A percentile compares a stretch with the other conserved stretches of the same genome.
These are phyloP conservation scores for Xiphophorus couchianus DNA, from an alignment of 2,113 vertebrate species.

Conservation along the genomic window DNA sequence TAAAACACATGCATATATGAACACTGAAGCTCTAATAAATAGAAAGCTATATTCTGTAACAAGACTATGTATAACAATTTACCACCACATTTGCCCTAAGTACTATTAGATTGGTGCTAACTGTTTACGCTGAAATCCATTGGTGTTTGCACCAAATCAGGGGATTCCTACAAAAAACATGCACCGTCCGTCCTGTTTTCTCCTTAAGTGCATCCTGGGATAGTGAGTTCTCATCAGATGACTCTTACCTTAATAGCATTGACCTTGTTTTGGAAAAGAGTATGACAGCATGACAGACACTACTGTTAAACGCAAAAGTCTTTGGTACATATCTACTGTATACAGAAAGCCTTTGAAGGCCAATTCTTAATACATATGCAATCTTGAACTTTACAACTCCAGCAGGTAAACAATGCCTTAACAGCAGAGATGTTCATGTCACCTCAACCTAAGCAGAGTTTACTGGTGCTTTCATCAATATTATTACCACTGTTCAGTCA, in stretches of 20 bases:
- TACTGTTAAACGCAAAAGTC: slow-evolving; percentile 40
- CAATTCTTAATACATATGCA: slow-evolving; percentile 74
- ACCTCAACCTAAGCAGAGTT: slow-evolving; percentile 56
- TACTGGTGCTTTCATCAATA: slow-evolving; percentile 69
- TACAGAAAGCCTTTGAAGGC: slow-evolving; percentile 43
- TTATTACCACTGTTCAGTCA: background rate
- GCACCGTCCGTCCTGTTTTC: slow-evolving; percentile 28
- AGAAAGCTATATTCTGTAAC: slow-evolving; percentile 12
- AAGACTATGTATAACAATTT: slow-evolving; percentile 30
- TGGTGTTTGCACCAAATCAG: slow-evolving; percentile 45
- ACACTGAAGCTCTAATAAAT: slow-evolving; percentile 15
- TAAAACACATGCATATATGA: slow-evolving; percentile 37
- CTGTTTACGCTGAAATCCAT: slow-evolving; percentile 1
- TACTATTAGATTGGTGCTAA: slow-evolving; percentile 69
- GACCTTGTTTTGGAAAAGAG: slow-evolving; percentile 57
- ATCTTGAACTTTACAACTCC: slow-evolving; percentile 57
- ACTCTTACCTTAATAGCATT: slow-evolving; percentile 17
- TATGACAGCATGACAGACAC: slow-evolving; percentile 69
- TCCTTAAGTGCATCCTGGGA: slow-evolving; percentile 37
- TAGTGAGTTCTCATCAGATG: slow-evolving; percentile 30
- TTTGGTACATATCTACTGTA: slow-evolving; percentile 60
- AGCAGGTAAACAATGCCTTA: slow-evolving; percentile 81
- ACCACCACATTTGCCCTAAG: slow-evolving; percentile 29
- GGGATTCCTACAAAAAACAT: slow-evolving; percentile 59
- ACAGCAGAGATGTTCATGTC: slow-evolving; percentile 57